Base-by-base conservation (phyloP, 2,113 vertebrate species). In the Psilopsiagon aurifrons region DNA sequence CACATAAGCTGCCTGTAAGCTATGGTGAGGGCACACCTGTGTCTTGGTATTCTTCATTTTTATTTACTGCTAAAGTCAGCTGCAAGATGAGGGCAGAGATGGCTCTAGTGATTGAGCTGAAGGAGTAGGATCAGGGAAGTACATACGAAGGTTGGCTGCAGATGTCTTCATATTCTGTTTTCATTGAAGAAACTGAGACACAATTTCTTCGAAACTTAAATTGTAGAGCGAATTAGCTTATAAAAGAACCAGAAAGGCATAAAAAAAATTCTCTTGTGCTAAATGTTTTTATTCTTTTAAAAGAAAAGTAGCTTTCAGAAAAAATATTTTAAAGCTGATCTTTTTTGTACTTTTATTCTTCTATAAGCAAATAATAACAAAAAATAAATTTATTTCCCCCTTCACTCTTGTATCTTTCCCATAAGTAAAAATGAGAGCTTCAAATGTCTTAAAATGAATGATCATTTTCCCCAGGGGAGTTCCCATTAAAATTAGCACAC, bases 401-500 rank as follows among this genome's bases (percentile, higher is more conserved):
- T 66, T 88, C 33, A 80, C 37, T 69, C 54, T 75, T 28, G 33
- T 4, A 76, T 6, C 60, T 64, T 92, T 75, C 54, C 74, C 33
- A 19, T 43, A 76, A 71, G 49, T 55, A 81, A 80, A 94, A 95
- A 39, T 52, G 43, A 93, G 35, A 95, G 10, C 75, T 25, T 73
- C 3, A 1, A 71, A 17, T 68, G 83, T 60, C 67, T 82, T 82
- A 94, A 89, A 96, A 89, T 74, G 66, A 95, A 88, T 70, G 13
- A 88, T 47, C 39, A 87, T 71, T 83, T 95, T 93, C 31, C 43
- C 39, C 35, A 87, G 52, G 47, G 88, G 62, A 91, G 62, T 64
- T 93, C 70, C 85, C 47, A 85, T 90, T 94, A 88, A 94, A 96
- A 90, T 90, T 28, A 93, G 47, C 27, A 82, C 17, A 47, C 4